Base-by-base conservation (phyloP, 2,797 vertebrate species). In the Mallotus villosus region DNA sequence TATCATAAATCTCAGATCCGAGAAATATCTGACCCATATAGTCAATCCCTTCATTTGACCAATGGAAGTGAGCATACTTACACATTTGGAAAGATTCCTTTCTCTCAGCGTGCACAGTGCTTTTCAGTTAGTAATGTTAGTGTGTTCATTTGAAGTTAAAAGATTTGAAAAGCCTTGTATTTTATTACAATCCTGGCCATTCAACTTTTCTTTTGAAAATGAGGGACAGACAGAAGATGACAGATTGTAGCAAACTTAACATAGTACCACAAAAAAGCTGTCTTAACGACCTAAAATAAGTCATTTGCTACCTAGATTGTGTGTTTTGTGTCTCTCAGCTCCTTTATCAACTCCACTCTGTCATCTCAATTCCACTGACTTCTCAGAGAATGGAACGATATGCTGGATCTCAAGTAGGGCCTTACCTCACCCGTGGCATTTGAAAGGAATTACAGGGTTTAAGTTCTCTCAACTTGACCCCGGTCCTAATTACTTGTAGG, bases 401-500 rank as follows among this genome's bases (percentile, higher is more conserved):
- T 8, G 34, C 29, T 63, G 73, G 71, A 72, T 82, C 79, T 84
- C 65, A 71, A 82, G 77, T 78, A 63, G 27, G 84, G 84, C 81
- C 86, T 75, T 82, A 85, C 86, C 84, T 85, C 84, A 90, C 87
- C 80, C 78, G 63, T 71, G 85, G 85, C 87, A 85, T 84, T 85
- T 84, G 77, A 82, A 77, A 58, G 75, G 84, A 89, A 90, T 91
- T 92, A 91, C 90, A 77, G 67, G 83, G 82, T 88, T 89, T 93
- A 90, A 92, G 88, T 86, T 91, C 84, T 91, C 83, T 90, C 86
- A 91, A 91, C 90, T 90, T 93, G 91, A 92, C 90, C 91, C 85
- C 46, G 68, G 86, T 92, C 88, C 90, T 92, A 92, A 92, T 93
- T 89, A 90, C 91, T 91, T 91, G 92, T 92, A 82, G 85, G 87